These are phyloP conservation scores for Micrasema longulum DNA, from an alignment of 1,140 invertebrate genomes.

Conservation along the genomic window DNA sequence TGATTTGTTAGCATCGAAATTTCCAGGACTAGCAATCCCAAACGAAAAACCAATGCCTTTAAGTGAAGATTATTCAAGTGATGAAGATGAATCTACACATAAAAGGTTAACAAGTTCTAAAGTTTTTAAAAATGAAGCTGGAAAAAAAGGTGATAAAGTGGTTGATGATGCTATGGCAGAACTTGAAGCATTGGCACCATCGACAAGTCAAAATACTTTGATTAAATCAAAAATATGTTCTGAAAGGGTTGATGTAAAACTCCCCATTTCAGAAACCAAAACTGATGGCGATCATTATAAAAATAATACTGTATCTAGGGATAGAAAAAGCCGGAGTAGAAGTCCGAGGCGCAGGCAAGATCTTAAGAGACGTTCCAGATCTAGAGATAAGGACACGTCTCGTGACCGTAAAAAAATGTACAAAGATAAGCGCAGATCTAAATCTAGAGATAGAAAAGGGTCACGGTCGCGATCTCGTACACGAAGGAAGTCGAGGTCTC, in stretches of 20 bases:
- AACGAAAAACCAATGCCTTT: slow-evolving; percentile 77
- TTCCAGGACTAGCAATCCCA: slow-evolving; percentile 91
- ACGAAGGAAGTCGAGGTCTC: slow-evolving; percentile 58
- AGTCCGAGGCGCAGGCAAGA: slow-evolving; percentile 56
- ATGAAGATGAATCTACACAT: slow-evolving; percentile 61
- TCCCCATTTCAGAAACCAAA: neutral
- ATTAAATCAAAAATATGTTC: slow-evolving; percentile 40
- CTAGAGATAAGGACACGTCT: slow-evolving; percentile 56
- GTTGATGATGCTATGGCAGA: slow-evolving; percentile 89
- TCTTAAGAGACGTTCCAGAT: slow-evolving; percentile 54
- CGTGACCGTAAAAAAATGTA: slow-evolving; percentile 24
- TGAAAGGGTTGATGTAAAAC: slow-evolving; percentile 37
- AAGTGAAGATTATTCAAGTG: slow-evolving; percentile 57
- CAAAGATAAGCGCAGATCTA: slow-evolving; percentile 57
- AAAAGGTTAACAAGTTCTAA: slow-evolving; percentile 63
- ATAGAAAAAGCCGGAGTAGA: slow-evolving; percentile 55
- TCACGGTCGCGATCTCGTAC: slow-evolving; percentile 59
- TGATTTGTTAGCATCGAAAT: slow-evolving; percentile 79
- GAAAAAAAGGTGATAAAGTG: slow-evolving; percentile 63
- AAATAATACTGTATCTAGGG: neutral
- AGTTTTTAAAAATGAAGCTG: slow-evolving; percentile 63
- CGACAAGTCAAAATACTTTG: slow-evolving; percentile 54
- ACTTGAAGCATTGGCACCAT: slow-evolving; percentile 87
- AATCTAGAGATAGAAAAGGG: slow-evolving; percentile 60
- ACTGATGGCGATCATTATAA: slow-evolving; percentile 50